Percentiles rank a stretch among this genome's conserved stretches.
Conservation (phyloP, 2,797 vertebrate species). For the Botia almorhae region DNA sequence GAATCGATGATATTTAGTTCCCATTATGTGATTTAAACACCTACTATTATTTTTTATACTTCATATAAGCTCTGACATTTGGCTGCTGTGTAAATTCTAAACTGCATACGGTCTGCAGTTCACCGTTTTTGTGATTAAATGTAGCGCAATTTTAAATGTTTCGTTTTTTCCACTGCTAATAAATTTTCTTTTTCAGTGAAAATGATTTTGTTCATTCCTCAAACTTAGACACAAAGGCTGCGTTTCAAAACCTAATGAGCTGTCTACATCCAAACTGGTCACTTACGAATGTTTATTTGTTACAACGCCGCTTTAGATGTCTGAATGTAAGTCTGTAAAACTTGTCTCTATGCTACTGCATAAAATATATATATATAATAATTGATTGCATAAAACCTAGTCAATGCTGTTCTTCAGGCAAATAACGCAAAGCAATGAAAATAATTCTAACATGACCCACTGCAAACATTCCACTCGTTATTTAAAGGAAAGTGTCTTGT, state of each 20-base stretch:
- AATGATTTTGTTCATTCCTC: no score
- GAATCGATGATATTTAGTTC: conserved; percentile 9
- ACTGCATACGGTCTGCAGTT: neutral
- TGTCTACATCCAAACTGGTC: no score
- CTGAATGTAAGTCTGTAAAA: no score
- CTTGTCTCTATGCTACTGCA: no score
- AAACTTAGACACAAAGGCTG: no score
- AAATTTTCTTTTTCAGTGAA: conserved; percentile 3
- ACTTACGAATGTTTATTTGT: no score
- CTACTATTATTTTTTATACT: conserved; percentile 37
- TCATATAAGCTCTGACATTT: conserved; percentile 52
- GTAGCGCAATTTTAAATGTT: neutral
- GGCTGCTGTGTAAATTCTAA: conserved; percentile 55
- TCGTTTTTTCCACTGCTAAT: neutral
- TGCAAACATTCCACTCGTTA: conserved; percentile 63
- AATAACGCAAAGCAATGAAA: neutral
- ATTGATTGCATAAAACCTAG: no score
- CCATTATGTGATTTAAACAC: neutral
- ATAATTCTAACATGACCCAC: neutral
- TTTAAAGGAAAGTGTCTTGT: conserved; percentile 67
- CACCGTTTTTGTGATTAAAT: conserved; percentile 9
- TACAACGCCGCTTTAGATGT: no score
- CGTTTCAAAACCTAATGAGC: no score
- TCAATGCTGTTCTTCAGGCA: no score
- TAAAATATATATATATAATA: no score